Base-by-base conservation (phyloP, 2,888 invertebrate genomes). In the Leptarthrus brevirostris region DNA sequence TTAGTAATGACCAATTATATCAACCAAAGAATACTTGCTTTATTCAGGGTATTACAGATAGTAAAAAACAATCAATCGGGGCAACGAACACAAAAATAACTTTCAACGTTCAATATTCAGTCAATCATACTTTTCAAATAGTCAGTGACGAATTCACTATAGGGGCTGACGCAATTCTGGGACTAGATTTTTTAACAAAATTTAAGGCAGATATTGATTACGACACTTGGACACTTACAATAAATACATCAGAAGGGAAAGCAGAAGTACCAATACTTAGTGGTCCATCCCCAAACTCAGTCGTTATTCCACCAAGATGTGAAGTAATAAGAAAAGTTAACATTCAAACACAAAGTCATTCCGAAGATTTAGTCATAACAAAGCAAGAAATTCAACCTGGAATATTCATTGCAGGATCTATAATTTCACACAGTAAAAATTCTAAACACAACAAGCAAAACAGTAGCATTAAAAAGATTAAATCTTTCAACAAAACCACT, bases 121-220 rank as follows among this genome's bases (percentile, higher is more conserved):
- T 66, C 24, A 12, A 40, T 18, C 66, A 66, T 20, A 14, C 3
- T 3, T 66, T 66, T 24, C 66, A 66, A 44, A 66, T 66, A 40
- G 66, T 66, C 12, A 20, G 22, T 44, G n/a, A 12, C 4, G 44
- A 66, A 12, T 66, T 66, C 22, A 12, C 44, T 20, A 36, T 66
- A 3, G 26, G 18, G 8, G 66, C 24, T 18, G 66, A 66, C 22
- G 66, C 14, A 18, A 16, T 64, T 66, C 4, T 44, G 44, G 66
- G 66, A 3, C 18, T 40, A 20, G 66, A 66, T 44, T 40, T 66
- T n/a, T 44, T 44, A 3, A 44, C 47, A 22, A 66, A 66, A 44
- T 66, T 22, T 26, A 40, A 44, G 44, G 3, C 44, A 10, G 18
- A 16, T 36, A 40, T 44, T 6, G 47, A 66, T 14, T 66, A 66